phyloP scores from a whole-genome alignment of 2,797 vertebrate species.

The Oophaga sylvatica region DNA sequence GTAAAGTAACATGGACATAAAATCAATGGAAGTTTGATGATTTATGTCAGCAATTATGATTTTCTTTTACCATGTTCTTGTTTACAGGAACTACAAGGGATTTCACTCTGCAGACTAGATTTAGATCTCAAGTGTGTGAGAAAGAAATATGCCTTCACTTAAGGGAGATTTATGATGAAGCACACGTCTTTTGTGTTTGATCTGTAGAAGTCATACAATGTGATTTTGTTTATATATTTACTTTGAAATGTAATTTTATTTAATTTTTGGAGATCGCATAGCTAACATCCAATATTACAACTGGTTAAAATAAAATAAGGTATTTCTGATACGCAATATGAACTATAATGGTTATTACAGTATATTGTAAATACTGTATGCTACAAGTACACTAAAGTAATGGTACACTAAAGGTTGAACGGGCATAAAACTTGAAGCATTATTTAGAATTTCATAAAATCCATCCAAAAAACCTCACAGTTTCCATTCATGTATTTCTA shows the following conservation, averaged over 20 bases:
- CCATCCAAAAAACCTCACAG: no score
- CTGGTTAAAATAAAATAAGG: background rate
- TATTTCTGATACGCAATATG: no score
- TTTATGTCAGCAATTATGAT: conserved; percentile 50
- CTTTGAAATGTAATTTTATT: background rate
- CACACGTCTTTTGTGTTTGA: background rate
- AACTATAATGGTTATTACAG: no score
- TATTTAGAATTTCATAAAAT: no score
- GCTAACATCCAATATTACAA: background rate
- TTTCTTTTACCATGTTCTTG: background rate
- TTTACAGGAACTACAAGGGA: conserved; percentile 33
- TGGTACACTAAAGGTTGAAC: no score
- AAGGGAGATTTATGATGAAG: conserved; percentile 3
- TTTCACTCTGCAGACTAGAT: background rate
- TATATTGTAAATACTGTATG: no score
- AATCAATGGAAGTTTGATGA: conserved; percentile 54
- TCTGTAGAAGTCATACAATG: background rate
- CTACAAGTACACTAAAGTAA: no score
- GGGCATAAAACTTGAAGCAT: no score
- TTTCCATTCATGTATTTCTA: no score
- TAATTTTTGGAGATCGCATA: background rate
- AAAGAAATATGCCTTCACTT: background rate
- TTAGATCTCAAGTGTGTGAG: background rate
- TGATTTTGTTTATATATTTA: background rate
- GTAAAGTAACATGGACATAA: conserved; percentile 55